Percentiles rank a stretch among this genome's conserved stretches.
phyloP scores from a whole-genome alignment of 2,113 vertebrate species.

The Nyctereutes procyonoides region DNA sequence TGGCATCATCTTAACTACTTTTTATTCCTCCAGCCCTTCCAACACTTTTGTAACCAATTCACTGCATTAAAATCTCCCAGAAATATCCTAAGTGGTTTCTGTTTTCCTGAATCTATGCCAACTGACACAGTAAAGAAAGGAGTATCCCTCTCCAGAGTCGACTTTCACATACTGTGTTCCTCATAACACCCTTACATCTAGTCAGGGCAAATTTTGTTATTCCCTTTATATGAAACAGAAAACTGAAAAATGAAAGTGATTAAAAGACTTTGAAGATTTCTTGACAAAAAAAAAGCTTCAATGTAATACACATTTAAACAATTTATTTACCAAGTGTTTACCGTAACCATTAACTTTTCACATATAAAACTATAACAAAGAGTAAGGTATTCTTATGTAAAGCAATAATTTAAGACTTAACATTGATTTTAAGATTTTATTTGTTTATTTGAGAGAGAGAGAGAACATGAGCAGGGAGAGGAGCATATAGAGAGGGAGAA shows the following conservation, averaged over 20 bases:
- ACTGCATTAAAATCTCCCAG: constrained; percentile 3
- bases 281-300: not conserved
- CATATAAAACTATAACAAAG: not conserved
- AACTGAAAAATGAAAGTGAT: not conserved
- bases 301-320: constrained; percentile 23
- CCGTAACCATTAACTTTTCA: not conserved
- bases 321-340: not conserved
- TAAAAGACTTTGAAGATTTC: constrained; percentile 10
- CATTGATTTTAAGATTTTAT: too few species aligned
- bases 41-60: not conserved
- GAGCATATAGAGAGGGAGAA: too few species aligned
- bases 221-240: not conserved
- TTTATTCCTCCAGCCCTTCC: not conserved
- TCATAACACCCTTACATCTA: not conserved
- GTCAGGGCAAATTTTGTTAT: not conserved
- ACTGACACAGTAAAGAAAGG: not conserved
- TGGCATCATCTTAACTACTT: not conserved
- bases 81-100: not conserved
- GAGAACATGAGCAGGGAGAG: too few species aligned
- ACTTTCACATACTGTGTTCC: not conserved
- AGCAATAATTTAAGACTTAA: not conserved
- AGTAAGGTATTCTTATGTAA: not conserved
- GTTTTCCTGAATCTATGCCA: not conserved
- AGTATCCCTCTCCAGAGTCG: not conserved
- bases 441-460: too few species aligned